These are phyloP conservation scores for Pandion haliaetus DNA, from an alignment of 2,113 vertebrate species.

Conservation along the genomic window DNA sequence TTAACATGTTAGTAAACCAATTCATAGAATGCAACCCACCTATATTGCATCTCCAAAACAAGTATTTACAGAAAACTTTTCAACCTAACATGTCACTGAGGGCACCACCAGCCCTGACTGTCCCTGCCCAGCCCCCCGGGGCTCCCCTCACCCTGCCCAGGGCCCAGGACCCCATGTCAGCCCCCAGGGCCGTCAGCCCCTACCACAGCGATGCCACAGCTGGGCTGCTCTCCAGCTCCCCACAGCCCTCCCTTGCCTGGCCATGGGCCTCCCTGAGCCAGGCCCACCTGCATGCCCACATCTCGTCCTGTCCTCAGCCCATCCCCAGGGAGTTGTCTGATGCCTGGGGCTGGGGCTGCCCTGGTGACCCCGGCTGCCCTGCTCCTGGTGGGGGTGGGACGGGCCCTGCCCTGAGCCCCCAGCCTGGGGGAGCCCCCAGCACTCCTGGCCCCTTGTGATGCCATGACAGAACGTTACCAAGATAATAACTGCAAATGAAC, in stretches of 20 bases:
- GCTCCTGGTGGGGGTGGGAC: accelerated
- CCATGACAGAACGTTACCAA: not conserved
- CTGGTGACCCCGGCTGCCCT: accelerated
- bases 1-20: not conserved
- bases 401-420: too few relatives aligned
- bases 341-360: not conserved
- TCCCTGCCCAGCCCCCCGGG: accelerated
- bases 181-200: accelerated
- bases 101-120: not conserved
- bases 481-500: not conserved
- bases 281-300: too few relatives aligned
- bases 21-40: not conserved
- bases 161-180: not conserved
- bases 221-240: not conserved
- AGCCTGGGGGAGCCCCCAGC: accelerated
- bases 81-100: accelerated
- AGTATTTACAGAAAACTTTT: not conserved
- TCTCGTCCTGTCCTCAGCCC: too few relatives aligned
- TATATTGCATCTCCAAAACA: not conserved
- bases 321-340: too few relatives aligned
- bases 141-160: too few relatives aligned
- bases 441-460: not conserved
- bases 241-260: not conserved
- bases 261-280: too few relatives aligned
- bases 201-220: accelerated